Percentiles rank a stretch among this genome's conserved stretches.
Conservation (phyloP, 2,797 vertebrate species). For the Anableps anableps region DNA sequence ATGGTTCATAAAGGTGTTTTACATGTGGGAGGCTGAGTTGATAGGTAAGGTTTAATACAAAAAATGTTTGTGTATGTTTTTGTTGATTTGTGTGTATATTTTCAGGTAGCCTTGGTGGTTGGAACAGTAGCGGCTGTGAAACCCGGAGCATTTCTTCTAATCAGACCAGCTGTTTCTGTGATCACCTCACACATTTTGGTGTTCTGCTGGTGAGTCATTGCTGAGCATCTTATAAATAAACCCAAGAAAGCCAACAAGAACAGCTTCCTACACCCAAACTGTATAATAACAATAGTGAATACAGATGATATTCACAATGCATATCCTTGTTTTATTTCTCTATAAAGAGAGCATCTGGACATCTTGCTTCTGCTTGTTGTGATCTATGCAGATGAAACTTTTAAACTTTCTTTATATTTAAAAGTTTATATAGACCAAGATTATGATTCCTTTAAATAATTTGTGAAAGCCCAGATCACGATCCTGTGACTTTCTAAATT, state of each 20-base stretch:
- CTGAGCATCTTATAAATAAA: slow-evolving; percentile 15
- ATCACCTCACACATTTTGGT: slow-evolving; percentile 94
- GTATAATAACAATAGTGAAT: neutral
- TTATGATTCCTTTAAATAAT: neutral
- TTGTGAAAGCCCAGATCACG: neutral
- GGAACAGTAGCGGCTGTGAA: slow-evolving; percentile 86
- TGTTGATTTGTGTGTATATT: slow-evolving; percentile 26
- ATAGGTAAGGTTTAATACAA: slow-evolving; percentile 25
- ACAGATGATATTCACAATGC: neutral
- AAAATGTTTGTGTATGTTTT: slow-evolving; percentile 7
- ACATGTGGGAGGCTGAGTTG: neutral
- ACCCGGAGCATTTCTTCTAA: slow-evolving; percentile 70
- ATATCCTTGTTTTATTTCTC: neutral
- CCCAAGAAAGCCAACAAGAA: slow-evolving; percentile 12
- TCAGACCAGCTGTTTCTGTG: slow-evolving; percentile 89
- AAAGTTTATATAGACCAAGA: neutral
- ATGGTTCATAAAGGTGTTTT: neutral
- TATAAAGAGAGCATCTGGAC: neutral
- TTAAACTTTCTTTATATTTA: neutral
- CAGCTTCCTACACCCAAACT: slow-evolving; percentile 15
- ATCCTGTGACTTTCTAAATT: too few species aligned
- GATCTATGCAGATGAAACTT: neutral
- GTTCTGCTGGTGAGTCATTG: slow-evolving; percentile 88
- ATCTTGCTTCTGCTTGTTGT: neutral
- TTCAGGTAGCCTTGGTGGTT: slow-evolving; percentile 87